Evolutionary conservation across 2,888 invertebrate genomes (phyloP).

Genomic region (Corbicula japonica): DNA sequence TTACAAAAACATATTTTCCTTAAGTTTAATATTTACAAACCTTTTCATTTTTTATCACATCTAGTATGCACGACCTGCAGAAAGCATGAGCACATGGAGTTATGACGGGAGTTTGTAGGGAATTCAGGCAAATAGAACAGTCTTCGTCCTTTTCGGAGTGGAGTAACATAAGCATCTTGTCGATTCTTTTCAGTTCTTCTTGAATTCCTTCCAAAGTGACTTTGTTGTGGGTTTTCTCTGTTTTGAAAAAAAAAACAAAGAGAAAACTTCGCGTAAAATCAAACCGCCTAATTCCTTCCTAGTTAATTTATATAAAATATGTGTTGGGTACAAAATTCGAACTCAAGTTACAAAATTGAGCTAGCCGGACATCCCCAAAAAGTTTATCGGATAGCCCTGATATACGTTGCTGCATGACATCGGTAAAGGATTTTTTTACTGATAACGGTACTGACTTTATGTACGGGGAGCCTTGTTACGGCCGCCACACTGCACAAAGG

Average conservation of each 20-base stretch:
- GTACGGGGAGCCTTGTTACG: too few relatives aligned
- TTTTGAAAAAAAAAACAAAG: too few relatives aligned
- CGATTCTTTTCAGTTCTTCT: conserved; percentile 65
- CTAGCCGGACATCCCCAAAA: too few relatives aligned
- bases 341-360: neutral
- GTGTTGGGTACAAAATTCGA: neutral
- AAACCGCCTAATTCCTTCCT: conserved; percentile 24
- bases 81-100: conserved; percentile 77
- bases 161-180: conserved; percentile 67
- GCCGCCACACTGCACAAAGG: too few relatives aligned
- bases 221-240: too few relatives aligned
- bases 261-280: too few relatives aligned
- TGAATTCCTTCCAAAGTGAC: conserved; percentile 50
- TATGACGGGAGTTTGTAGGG: conserved; percentile 69
- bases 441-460: too few relatives aligned
- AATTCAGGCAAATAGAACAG: conserved; percentile 75
- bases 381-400: too few relatives aligned
- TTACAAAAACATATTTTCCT: too few relatives aligned
- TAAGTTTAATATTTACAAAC: conserved; percentile 26
- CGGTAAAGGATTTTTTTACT: too few relatives aligned
- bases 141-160: conserved; percentile 75
- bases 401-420: too few relatives aligned
- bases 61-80: conserved; percentile 73
- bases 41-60: conserved; percentile 69
- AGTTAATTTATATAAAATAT: neutral